Percentiles rank a stretch among this genome's conserved stretches.
phyloP scores from a whole-genome alignment of 2,113 vertebrate species.

The Alligator mississippiensis region DNA sequence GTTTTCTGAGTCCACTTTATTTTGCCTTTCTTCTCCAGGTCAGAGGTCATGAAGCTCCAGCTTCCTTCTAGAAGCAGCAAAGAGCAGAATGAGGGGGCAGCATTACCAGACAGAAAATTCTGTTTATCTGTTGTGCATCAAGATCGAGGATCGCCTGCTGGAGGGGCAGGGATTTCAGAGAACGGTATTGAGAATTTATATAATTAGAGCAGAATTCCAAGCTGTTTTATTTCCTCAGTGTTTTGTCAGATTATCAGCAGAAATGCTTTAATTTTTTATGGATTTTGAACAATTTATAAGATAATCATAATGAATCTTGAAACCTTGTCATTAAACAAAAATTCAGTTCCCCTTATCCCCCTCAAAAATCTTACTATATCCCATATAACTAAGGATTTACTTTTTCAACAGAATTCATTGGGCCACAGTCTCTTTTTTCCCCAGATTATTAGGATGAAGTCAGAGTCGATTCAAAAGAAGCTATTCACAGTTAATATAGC shows the following conservation, averaged over 20 bases:
- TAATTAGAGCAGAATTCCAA: neutral
- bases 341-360: neutral
- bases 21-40: slow-evolving; percentile 74
- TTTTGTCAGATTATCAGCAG: neutral
- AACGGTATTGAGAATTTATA: slow-evolving; percentile 70
- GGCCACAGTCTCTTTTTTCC: neutral
- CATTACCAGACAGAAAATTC: slow-evolving; percentile 4
- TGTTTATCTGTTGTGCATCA: slow-evolving; percentile 57
- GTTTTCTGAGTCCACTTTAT: neutral
- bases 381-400: neutral
- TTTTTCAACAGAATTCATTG: neutral
- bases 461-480: neutral
- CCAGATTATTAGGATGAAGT: neutral
- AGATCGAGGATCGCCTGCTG: slow-evolving; percentile 75
- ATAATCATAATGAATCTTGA: neutral
- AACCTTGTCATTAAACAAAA: neutral
- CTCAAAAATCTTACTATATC: neutral
- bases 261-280: neutral
- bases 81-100: slow-evolving; percentile 28
- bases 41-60: slow-evolving; percentile 58
- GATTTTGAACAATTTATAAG: neutral
- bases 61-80: slow-evolving; percentile 3
- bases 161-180: slow-evolving; percentile 75
- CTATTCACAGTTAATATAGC: neutral
- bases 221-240: neutral